A percentile compares a stretch with the other conserved stretches of the same genome.
phyloP scores from a whole-genome alignment of 2,797 vertebrate genomes.

The Myotis planiceps region DNA sequence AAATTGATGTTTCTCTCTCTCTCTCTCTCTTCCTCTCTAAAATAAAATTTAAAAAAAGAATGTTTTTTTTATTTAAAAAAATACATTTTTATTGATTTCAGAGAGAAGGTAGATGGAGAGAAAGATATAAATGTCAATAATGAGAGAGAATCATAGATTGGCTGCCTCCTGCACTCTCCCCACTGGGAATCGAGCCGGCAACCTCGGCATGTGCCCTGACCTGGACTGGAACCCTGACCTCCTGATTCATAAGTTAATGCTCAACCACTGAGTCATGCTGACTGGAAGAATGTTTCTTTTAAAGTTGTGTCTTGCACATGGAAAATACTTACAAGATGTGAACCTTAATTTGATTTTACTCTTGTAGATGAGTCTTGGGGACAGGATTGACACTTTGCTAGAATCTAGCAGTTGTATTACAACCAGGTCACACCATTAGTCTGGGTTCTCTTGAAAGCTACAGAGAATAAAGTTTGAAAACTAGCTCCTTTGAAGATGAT shows the following conservation, averaged over 20 bases:
- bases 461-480: not conserved
- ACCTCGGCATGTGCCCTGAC: too few relatives aligned
- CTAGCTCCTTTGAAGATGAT: not conserved
- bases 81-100: too few relatives aligned
- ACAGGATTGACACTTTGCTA: not conserved
- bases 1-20: not conserved
- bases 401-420: not conserved
- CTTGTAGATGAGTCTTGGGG: not conserved
- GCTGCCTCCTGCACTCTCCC: too few relatives aligned
- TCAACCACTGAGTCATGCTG: too few relatives aligned
- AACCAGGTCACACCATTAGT: not conserved
- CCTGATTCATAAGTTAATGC: too few relatives aligned
- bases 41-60: not conserved
- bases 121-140: too few relatives aligned
- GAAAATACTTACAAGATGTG: not conserved
- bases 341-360: not conserved
- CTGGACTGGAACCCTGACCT: too few relatives aligned
- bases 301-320: not conserved
- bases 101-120: too few relatives aligned
- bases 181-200: too few relatives aligned
- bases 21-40: not conserved
- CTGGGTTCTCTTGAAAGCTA: not conserved
- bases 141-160: too few relatives aligned
- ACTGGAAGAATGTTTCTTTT: not conserved
- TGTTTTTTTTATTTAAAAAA: too few relatives aligned